Evolutionary conservation across 2,888 invertebrate genomes (phyloP), one percentile per base, ranked within the genome.

Genomic region (Pterobdella sp.): DNA sequence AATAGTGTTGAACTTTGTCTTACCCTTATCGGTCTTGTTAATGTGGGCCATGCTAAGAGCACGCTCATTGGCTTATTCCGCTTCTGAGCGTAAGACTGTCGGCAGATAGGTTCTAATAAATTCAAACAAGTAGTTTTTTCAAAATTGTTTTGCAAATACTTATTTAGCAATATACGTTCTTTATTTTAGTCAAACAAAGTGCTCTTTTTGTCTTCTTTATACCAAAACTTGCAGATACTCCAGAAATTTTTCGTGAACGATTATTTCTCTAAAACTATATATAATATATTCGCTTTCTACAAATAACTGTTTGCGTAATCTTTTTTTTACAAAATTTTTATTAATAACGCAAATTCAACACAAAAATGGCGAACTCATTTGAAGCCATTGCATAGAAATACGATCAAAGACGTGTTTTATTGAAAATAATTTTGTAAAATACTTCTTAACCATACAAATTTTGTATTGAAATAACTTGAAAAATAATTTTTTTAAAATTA

Each of bases 1-100:
- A 88, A 95, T 89, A 85, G 93, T 91, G 86, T 93, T 92, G 88
- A 89, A 95, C 88, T 93, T 95, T 87, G 91, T 90, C 89, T 94
- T 94, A 88, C 90, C 90, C 88, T 90, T 90, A 88, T 90, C 90
- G 88, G 89, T 90, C 82, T 85, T 85, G 87, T 88, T 88, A 89
- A 66, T 68, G 37, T 68, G n/a, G n/a, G 71, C 56, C 71, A 71
- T 71, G 10, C 63, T 71, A 35, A 29, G 26, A 71, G 34, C 32
- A 60, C 71, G 60, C 71, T 71, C 71, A 71, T 71, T 71, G 71
- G 63, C 56, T 63, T 52, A 18, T 18, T 14, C 37, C 4, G 66
- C 60, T 56, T 22, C 60, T 14, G 60, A 56, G 60, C 60, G 60
- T 56, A 22, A 56, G 60, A 26, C 60, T 56, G 60, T n/a, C 60